Conservation (phyloP, 2,888 invertebrate genomes). For the Dryobota labecula region DNA sequence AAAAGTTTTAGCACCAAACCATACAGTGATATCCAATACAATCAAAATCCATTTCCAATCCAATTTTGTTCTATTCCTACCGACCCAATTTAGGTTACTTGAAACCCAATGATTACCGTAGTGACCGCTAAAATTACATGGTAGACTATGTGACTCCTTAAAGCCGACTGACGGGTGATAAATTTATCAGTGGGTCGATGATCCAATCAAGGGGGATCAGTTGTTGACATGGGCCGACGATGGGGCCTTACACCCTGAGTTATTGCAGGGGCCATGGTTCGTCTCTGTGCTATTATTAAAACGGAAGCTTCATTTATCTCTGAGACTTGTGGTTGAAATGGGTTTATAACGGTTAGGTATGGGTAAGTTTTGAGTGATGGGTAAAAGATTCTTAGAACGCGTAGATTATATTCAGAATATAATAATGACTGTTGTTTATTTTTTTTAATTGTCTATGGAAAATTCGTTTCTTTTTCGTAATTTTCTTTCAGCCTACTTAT, state of each 20-base stretch:
- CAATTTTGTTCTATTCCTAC: not conserved
- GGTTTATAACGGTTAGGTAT: conserved; percentile 10
- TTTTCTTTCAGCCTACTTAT: not conserved
- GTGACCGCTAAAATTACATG: conserved; percentile 53
- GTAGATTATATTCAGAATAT: not conserved
- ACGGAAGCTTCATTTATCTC: conserved; percentile 48
- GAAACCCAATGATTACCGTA: conserved; percentile 30
- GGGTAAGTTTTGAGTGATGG: not conserved
- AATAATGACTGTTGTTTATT: too few relatives aligned
- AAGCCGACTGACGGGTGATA: conserved; percentile 56
- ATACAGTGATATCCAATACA: not conserved
- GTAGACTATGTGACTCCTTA: conserved; percentile 43
- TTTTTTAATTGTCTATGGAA: not conserved
- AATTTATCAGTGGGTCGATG: conserved; percentile 66
- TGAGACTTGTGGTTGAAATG: conserved; percentile 5
- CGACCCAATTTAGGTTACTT: conserved; percentile 13
- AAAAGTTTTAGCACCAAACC: too few relatives aligned
- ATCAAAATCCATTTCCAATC: conserved; percentile 3
- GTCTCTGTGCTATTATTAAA: conserved; percentile 53
- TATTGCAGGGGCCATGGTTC: conserved; percentile 55
- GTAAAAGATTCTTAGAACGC: too few relatives aligned
- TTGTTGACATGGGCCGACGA: conserved; percentile 65
- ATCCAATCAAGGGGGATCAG: conserved; percentile 69
- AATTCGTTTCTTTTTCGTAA: not conserved
- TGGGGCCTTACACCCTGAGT: conserved; percentile 61